phyloP scores from a whole-genome alignment of 2,888 invertebrate genomes.

The Zele albiditarsus region DNA sequence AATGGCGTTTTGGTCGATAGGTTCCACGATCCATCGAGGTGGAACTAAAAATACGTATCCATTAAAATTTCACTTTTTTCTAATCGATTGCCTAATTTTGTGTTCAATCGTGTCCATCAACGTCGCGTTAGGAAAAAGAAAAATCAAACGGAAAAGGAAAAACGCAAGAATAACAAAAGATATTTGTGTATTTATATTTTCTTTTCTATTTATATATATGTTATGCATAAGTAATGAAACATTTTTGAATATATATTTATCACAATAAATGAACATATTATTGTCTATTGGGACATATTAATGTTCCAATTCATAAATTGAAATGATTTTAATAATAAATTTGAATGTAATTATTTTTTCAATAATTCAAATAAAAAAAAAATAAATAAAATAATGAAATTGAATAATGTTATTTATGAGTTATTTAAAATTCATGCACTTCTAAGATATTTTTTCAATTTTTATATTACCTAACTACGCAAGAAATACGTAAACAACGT shows the following conservation, averaged over 20 bases:
- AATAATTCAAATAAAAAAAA: not conserved
- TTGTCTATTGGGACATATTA: not conserved
- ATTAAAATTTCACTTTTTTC: conserved; percentile 51
- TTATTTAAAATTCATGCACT: conserved; percentile 53
- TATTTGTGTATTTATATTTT: not conserved
- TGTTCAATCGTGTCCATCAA: not conserved
- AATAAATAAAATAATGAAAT: conserved; percentile 5
- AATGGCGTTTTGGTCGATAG: conserved; percentile 82
- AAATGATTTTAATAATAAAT: not conserved
- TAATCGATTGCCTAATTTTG: not conserved
- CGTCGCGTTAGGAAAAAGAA: not conserved
- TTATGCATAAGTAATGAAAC: not conserved
- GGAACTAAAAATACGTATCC: conserved; percentile 78
- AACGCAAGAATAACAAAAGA: not conserved
- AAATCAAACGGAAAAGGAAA: not conserved
- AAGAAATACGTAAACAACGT: conserved; percentile 50
- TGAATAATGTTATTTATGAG: conserved; percentile 51
- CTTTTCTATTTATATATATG: too few relatives aligned
- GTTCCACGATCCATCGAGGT: conserved; percentile 84
- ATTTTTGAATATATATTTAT: not conserved
- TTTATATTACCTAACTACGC: conserved; percentile 53
- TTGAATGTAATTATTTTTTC: not conserved
- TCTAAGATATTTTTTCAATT: conserved; percentile 40
- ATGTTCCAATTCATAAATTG: not conserved
- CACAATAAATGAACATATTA: not conserved